A percentile compares a stretch with the other conserved stretches of the same genome.
phyloP scores from a whole-genome alignment of 1,140 invertebrate genomes.

The Papilio aristodemus region DNA sequence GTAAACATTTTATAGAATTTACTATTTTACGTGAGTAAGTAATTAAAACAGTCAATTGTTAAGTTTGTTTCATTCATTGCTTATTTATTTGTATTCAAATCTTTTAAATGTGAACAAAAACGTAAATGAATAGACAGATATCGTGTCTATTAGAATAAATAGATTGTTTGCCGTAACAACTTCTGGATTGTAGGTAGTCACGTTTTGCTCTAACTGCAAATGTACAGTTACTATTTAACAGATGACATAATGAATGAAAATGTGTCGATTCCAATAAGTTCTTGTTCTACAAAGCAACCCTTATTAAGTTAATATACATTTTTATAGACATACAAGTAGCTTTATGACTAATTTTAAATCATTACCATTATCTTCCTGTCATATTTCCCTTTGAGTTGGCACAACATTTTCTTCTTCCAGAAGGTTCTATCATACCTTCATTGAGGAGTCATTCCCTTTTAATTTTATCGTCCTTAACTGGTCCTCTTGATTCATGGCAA shows the following conservation, averaged over 20 bases:
- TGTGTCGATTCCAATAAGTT: neutral
- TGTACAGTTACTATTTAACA: neutral
- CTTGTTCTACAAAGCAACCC: neutral
- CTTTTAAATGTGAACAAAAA: neutral
- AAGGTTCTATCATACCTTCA: no score
- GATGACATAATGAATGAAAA: neutral
- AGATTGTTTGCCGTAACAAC: slow-evolving; percentile 8
- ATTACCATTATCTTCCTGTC: no score
- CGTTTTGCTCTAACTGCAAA: neutral
- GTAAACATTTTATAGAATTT: slow-evolving; percentile 3
- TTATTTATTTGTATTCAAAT: neutral
- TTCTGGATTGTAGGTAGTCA: neutral
- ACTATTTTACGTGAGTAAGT: neutral
- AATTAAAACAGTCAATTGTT: neutral
- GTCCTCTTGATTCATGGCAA: no score
- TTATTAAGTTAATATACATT: neutral
- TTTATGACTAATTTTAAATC: no score
- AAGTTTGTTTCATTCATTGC: neutral
- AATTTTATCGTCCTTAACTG: no score
- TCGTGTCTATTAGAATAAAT: slow-evolving; percentile 9
- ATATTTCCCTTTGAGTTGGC: no score
- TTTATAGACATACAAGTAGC: neutral
- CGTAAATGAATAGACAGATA: neutral
- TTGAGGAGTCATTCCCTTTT: no score
- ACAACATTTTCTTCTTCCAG: no score